Evolutionary conservation across 1,140 invertebrate genomes (phyloP), one percentile per base, ranked within the genome.

Genomic region (Chymomyza costata): DNA sequence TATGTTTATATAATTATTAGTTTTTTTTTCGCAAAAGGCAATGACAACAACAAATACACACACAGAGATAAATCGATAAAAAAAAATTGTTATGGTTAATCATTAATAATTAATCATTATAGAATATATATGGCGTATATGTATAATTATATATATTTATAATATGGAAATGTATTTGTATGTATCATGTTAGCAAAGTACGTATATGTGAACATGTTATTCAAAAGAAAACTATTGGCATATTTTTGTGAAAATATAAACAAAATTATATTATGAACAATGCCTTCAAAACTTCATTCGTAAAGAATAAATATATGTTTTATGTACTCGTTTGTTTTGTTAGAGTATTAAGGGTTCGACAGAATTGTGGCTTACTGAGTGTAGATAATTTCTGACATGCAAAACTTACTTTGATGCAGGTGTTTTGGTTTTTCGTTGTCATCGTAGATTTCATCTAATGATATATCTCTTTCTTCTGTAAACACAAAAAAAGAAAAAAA

Each of bases 381-480:
- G n/a, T n/a, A n/a, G n/a, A n/a, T n/a, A n/a, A n/a, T n/a, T n/a
- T n/a, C n/a, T n/a, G n/a, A n/a, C n/a, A n/a, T n/a, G n/a, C n/a
- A 25, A 13, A 55, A 80, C 82, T 85, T 83, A 85, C 84, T 84
- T 84, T 85, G 84, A 67, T 85, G 82, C 55, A 83, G 63, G 56
- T 83, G 68, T 51, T 85, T 81, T 54, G 80, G 63, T 56, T 85
- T 85, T 74, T 85, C 84, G 82, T 85, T 88, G 64, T 90, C 87
- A 55, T 89, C 89, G 65, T 91, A 92, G 6, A 90, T 89, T 66
- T 92, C 90, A 82, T 92, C 90, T 18, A 85, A 68, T 56, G 84
- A 85, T 78, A 85, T 85, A 80, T 85, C 84, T 80, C 82, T 84
- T 82, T 85, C 84, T 80, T 85, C 84, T 83, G 62, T 38, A 65